Percentiles rank a stretch among this genome's conserved stretches.
These are phyloP conservation scores for Steinernema hermaphroditum DNA, from an alignment of 2,888 invertebrate species.

Conservation along the genomic window DNA sequence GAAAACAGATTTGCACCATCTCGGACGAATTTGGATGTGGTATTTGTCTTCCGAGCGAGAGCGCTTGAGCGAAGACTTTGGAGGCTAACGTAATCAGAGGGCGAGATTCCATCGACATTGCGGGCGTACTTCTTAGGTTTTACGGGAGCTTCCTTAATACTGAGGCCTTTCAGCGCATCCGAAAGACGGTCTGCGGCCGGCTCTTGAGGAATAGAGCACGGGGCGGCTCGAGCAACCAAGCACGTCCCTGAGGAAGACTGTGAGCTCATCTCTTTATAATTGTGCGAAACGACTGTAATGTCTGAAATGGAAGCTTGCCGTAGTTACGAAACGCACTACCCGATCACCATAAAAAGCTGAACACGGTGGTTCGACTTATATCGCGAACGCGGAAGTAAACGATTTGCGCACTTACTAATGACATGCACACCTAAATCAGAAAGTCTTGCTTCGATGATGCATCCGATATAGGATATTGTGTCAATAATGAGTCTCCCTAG, in stretches of 20 bases:
- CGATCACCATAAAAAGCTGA: no score
- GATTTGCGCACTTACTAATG: no score
- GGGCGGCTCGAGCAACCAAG: slow-evolving; percentile 46
- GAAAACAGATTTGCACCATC: slow-evolving; percentile 53
- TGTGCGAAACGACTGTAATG: no score
- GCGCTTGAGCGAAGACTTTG: slow-evolving; percentile 62
- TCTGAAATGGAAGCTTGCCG: no score
- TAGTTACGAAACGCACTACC: no score
- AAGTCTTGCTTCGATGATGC: no score
- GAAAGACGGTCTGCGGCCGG: not conserved
- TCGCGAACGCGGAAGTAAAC: no score
- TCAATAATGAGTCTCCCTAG: no score
- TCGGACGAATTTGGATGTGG: slow-evolving; percentile 61
- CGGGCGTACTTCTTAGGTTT: slow-evolving; percentile 29
- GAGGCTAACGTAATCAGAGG: slow-evolving; percentile 62
- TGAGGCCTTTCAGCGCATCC: slow-evolving; percentile 15
- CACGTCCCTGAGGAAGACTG: slow-evolving; percentile 30
- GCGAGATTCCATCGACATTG: slow-evolving; percentile 43
- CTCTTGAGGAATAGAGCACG: slow-evolving; percentile 35
- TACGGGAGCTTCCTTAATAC: slow-evolving; percentile 14
- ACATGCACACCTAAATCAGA: no score
- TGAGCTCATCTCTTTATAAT: slow-evolving; percentile 9
- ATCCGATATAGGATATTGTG: no score
- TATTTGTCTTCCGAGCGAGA: slow-evolving; percentile 63
- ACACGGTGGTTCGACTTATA: no score